These are phyloP conservation scores for Prietella phreatophila DNA, from an alignment of 2,113 vertebrate species.

Conservation along the genomic window DNA sequence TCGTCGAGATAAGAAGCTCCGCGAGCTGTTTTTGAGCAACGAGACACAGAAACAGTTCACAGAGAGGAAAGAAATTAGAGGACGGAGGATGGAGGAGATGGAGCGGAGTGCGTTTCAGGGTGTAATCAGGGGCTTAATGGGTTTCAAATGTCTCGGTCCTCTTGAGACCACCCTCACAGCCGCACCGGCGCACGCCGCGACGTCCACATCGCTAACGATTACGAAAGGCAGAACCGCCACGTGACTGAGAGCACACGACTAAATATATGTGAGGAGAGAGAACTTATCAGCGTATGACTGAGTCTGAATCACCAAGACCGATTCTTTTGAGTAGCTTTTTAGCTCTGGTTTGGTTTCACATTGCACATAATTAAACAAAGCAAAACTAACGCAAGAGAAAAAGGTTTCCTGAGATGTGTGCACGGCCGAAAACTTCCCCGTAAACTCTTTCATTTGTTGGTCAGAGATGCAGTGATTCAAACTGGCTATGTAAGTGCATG, in stretches of 20 bases:
- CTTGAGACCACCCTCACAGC: conserved; percentile 25
- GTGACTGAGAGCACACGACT: conserved; percentile 52
- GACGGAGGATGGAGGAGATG: conserved; percentile 2
- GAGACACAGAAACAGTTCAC: background rate
- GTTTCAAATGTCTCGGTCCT: conserved; percentile 1
- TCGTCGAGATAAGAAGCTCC: conserved; percentile 29
- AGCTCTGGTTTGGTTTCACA: no score
- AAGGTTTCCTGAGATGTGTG: no score
- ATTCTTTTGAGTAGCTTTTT: no score
- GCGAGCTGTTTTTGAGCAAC: background rate
- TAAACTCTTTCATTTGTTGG: no score
- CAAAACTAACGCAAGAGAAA: no score
- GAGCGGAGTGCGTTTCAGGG: background rate
- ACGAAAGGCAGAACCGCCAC: conserved; percentile 27
- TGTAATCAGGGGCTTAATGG: conserved; percentile 35
- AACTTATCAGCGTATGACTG: conserved; percentile 55
- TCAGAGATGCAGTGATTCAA: no score
- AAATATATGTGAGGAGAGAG: conserved; percentile 49
- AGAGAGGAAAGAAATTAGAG: background rate
- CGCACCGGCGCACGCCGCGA: background rate
- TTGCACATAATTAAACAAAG: no score
- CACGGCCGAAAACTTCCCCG: no score
- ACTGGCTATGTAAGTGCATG: no score
- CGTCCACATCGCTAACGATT: conserved; percentile 31
- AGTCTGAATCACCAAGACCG: conserved; percentile 2